Conservation (phyloP, 2,113 vertebrate species). For the Cervus canadensis region DNA sequence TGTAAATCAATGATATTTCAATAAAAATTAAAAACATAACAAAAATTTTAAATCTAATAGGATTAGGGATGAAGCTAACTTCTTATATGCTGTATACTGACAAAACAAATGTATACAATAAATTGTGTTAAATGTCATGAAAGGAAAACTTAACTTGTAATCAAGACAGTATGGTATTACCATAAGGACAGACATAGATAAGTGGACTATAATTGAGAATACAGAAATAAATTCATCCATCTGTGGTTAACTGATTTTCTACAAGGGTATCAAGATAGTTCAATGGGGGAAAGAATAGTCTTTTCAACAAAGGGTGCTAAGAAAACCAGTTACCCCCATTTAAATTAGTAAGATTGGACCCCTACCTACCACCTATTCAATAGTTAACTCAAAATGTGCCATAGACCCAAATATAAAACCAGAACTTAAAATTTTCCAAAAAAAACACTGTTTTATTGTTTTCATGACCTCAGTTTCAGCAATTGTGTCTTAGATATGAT, state of each 20-base stretch:
- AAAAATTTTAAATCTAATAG: neutral
- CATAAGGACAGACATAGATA: neutral
- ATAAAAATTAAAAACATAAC: neutral
- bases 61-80: neutral
- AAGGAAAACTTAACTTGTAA: neutral
- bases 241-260: neutral
- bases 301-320: neutral
- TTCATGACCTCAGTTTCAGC: neutral
- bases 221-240: neutral
- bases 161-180: neutral
- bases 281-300: neutral
- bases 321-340: neutral
- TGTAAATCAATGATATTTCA: neutral
- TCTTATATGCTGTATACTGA: neutral
- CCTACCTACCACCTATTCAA: neutral
- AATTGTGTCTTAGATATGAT: neutral
- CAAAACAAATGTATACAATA: conserved; percentile 9
- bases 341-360: neutral
- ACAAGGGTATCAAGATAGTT: neutral
- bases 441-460: neutral
- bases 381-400: neutral
- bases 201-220: neutral
- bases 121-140: neutral
- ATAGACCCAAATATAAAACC: neutral
- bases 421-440: neutral